These are phyloP conservation scores for Camptogramma bilineatum DNA, from an alignment of 2,888 invertebrate species.

Conservation along the genomic window DNA sequence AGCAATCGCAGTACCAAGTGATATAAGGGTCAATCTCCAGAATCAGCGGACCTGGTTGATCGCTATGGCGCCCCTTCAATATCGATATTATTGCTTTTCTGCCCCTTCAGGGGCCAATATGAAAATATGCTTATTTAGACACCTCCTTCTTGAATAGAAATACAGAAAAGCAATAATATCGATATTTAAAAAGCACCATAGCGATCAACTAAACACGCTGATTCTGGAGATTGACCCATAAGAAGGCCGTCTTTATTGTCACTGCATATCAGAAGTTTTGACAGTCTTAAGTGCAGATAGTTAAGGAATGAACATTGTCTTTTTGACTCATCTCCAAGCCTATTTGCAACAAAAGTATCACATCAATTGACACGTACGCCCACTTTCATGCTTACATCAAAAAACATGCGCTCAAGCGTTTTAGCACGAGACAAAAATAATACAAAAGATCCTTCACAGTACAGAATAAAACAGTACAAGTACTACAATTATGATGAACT, in stretches of 20 bases:
- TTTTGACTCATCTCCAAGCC: neutral
- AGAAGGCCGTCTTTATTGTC: neutral
- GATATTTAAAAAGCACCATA: too few relatives aligned
- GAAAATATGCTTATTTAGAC: too few relatives aligned
- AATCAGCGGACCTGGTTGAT: too few relatives aligned
- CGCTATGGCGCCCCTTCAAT: too few relatives aligned
- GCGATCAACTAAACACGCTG: too few relatives aligned
- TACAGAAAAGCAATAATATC: too few relatives aligned
- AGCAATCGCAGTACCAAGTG: neutral
- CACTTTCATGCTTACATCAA: conserved; percentile 40
- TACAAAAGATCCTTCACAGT: conserved; percentile 48
- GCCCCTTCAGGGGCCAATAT: too few relatives aligned
- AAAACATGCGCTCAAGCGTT: conserved; percentile 49
- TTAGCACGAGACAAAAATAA: conserved; percentile 72
- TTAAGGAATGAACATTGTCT: conserved; percentile 4
- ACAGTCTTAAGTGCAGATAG: conserved; percentile 9
- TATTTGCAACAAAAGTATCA: conserved; percentile 42
- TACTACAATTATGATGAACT: neutral
- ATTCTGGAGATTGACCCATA: too few relatives aligned
- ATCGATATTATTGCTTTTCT: too few relatives aligned
- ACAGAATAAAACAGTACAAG: conserved; percentile 12
- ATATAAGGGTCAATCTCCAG: too few relatives aligned
- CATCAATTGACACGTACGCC: conserved; percentile 42
- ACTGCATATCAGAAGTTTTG: neutral
- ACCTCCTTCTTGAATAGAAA: too few relatives aligned